Evolutionary conservation across 2,888 invertebrate genomes (phyloP).

Genomic region (Stegophylla sp.): DNA sequence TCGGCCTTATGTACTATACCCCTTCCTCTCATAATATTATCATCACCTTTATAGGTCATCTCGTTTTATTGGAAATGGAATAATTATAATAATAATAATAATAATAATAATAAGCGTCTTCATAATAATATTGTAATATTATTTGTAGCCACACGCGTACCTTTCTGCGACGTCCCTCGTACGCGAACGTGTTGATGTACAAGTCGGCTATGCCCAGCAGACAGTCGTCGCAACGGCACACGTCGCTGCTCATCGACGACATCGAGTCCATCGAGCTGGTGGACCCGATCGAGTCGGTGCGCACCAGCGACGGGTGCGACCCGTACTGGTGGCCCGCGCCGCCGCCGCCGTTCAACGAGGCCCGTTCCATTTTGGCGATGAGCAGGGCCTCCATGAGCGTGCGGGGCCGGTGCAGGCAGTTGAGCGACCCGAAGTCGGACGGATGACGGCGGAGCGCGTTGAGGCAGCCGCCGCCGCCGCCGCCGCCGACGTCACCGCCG

Average conservation of each 20-base stretch:
- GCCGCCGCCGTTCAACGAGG: conserved; percentile 66
- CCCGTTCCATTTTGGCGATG: conserved; percentile 82
- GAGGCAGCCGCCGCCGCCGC: conserved; percentile 63
- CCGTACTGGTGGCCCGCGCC: conserved; percentile 65
- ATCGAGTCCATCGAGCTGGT: conserved; percentile 62
- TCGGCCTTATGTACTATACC: too few relatives aligned
- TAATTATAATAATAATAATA: too few relatives aligned
- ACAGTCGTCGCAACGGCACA: conserved; percentile 84
- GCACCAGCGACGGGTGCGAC: conserved; percentile 67
- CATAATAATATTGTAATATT: not conserved
- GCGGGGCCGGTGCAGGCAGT: conserved; percentile 69
- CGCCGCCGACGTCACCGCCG: conserved; percentile 66
- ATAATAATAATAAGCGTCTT: too few relatives aligned
- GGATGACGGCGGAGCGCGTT: conserved; percentile 62
- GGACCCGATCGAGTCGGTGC: conserved; percentile 78
- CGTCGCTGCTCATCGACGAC: conserved; percentile 68
- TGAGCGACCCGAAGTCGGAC: conserved; percentile 67
- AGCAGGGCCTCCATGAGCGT: conserved; percentile 82
- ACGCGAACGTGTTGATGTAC: conserved; percentile 66
- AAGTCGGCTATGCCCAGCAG: conserved; percentile 80
- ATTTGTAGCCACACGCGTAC: conserved; percentile 13
- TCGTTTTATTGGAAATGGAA: too few relatives aligned
- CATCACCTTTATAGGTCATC: too few relatives aligned
- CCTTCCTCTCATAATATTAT: too few relatives aligned
- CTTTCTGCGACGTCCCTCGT: conserved; percentile 60